Evolutionary conservation across 1,140 invertebrate species (phyloP), one percentile per base, ranked within the genome.

Genomic region (Drosophila lacteicornis): DNA sequence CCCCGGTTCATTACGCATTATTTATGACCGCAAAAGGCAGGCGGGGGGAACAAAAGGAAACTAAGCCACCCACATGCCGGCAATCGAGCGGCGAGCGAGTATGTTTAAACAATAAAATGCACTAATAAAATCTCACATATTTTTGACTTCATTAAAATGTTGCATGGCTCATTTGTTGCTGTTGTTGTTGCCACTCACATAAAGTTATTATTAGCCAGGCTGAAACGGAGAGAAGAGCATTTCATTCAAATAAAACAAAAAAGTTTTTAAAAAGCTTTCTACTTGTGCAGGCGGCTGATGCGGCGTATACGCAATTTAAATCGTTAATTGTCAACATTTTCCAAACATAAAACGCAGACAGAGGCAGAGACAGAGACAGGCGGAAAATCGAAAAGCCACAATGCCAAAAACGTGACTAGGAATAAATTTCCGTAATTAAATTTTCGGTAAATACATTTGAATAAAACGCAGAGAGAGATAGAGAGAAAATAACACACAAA

Each of bases 81-180:
- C 43, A 25, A 25, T 25, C 22, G 22, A 25, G 22, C 22, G 22
- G 22, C 22, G 33, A 61, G 45, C 30, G 27, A 65, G 33, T 36
- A 55, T 33, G 63, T 69, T 40, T 66, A 80, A 87, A 84, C 80
- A 84, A 84, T 88, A 84, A 87, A 87, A 87, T 70, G 69, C 76
- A 84, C 73, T 84, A 84, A 84, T 84, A 87, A 88, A 84, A 84
- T 79, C 80, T 84, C 73, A 78, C 77, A 60, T 59, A 88, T 84
- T 74, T 87, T 80, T 68, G 71, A 88, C 71, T 88, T 87, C 71
- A 87, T 84, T 87, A 75, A 88, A 84, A 83, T 84, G 65, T 66
- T 45, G 61, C 51, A 76, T 30, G 73, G 38, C 51, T 51, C 47
- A 59, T 59, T 58, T 59, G 19, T 43, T 71, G 55, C 40, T 47